These are phyloP conservation scores for Cydia fagiglandana DNA, from an alignment of 1,140 invertebrate species.

Conservation along the genomic window DNA sequence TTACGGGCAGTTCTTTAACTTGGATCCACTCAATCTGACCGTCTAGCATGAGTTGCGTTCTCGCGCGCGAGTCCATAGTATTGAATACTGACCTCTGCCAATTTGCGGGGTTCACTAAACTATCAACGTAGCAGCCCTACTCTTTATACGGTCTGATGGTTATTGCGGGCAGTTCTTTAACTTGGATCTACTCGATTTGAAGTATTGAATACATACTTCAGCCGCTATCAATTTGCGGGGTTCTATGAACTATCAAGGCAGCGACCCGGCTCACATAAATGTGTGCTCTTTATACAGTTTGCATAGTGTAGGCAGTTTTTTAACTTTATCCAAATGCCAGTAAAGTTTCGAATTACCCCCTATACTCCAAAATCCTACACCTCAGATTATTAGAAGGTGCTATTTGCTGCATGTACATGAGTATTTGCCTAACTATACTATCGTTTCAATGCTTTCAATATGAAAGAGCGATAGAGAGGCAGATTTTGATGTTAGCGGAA, in stretches of 20 bases:
- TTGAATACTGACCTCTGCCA: background rate
- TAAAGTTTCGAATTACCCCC: background rate
- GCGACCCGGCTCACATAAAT: background rate
- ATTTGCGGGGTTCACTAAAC: background rate
- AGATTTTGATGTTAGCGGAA: too few relatives aligned
- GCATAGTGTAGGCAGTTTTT: background rate
- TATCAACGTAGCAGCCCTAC: constrained; percentile 3
- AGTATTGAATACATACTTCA: background rate
- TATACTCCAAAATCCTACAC: too few relatives aligned
- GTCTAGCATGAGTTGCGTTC: too few relatives aligned
- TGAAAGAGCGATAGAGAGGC: too few relatives aligned
- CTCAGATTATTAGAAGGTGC: too few relatives aligned
- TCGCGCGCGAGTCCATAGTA: too few relatives aligned
- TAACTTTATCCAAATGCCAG: too few relatives aligned
- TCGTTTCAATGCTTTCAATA: too few relatives aligned
- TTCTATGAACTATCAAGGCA: background rate
- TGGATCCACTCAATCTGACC: background rate
- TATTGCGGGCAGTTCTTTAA: background rate
- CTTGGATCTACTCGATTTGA: background rate
- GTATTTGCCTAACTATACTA: too few relatives aligned
- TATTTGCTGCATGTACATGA: too few relatives aligned
- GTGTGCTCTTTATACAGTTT: background rate
- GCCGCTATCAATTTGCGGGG: background rate
- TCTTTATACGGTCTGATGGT: background rate
- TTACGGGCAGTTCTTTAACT: background rate